Base-by-base conservation (phyloP, 2,888 invertebrate species). In the Anthophora plumipes region DNA sequence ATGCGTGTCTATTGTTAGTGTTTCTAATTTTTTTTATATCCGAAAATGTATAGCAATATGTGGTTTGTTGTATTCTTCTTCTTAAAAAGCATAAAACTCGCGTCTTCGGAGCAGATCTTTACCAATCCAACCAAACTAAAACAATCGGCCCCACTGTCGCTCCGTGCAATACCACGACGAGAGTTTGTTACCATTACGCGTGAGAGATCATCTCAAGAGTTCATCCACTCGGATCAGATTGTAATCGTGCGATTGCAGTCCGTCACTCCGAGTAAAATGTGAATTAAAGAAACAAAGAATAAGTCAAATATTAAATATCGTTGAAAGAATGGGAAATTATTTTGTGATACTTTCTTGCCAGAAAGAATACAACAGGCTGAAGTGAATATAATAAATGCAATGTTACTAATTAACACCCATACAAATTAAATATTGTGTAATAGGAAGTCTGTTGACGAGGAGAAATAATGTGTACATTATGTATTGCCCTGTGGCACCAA, bases 321-420 rank as follows among this genome's bases (percentile, higher is more conserved):
- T 92, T 91, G 91, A 91, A 91, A 91, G 89, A 92, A 90, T 91
- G 91, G 90, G 90, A 91, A 93, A 92, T 92, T 93, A 92, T 92
- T 92, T 92, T 93, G 92, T 93, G 93, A 93, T 93, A 93, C 92
- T 92, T 92, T 92, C 92, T 93, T 92, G 92, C 90, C 92, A 91
- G 91, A 93, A 92, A 92, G 92, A 93, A 93, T 92, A 93, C 92
- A 93, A 92, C 92, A 91, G 91, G 91, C 92, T 92, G 90, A 90
- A 77, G 87, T 89, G 87, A 88, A 89, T 91, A 89, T 86, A 89
- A 88, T 89, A 89, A 91, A 91, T 90, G 90, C 89, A 89, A 92
- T 93, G 91, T 92, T 92, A 92, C 89, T 90, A 88, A 92, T 91
- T 91, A 90, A 91, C 89, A 89, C 91, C 88, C 90, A 91, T 91